Base-by-base conservation (phyloP, 1,140 invertebrate genomes). In the Drosophila carrolli region DNA sequence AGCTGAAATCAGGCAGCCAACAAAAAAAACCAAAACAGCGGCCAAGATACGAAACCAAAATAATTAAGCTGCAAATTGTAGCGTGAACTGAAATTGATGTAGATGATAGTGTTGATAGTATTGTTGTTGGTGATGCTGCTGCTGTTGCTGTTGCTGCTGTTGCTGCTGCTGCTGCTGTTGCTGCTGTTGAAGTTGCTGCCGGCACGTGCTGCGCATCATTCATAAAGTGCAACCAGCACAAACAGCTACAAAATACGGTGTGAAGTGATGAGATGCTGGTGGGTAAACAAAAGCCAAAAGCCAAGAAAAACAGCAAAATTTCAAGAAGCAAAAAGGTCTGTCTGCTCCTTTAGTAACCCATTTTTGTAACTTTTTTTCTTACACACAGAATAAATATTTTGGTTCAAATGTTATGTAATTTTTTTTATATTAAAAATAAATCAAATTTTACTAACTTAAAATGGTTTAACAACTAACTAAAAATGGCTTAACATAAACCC, bases 21-120 rank as follows among this genome's bases (percentile, higher is more conserved):
- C 37, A 71, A 46, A 51, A 44, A 37, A 51, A 44, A 37, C 60
- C 29, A 41, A 43, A 51, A 10, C 50, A 9, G 29, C 14, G 58
- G 29, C 53, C 54, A 60, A 60, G 55, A 60, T 63, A 60, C 38
- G 16, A 55, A 66, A 43, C 43, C 46, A 32, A 73, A 72, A 68
- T 76, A 78, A 86, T 86, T 86, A 71, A 76, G 62, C 62, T 88
- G 75, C 83, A 86, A 78, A 68, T 76, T 79, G 75, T 86, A 82
- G 70, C 75, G 71, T 76, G 70, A 79, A 82, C 70, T 70, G 29
- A 73, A 58, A 57, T 60, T 53, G 54, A 38, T 67, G 38, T 66
- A n/a, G 35, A 38, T 60, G 48, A 19, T 19, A 19, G 19, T 19
- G 19, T 19, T 19, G 19, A 19, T 23, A 23, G 23, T 23, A 23